These are phyloP conservation scores for Passer montanus DNA, from an alignment of 2,113 vertebrate genomes.

Conservation along the genomic window DNA sequence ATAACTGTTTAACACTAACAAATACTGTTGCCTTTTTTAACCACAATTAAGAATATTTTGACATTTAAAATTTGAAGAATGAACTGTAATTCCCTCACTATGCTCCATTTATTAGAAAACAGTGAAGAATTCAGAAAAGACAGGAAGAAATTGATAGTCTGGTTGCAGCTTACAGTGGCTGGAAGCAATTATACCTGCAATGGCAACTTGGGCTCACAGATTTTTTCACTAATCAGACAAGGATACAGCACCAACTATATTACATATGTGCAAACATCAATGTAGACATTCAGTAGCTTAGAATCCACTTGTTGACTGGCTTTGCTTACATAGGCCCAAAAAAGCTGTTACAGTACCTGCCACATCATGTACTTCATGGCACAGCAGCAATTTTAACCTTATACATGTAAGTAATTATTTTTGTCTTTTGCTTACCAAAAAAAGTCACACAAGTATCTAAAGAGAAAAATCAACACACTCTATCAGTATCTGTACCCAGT, in stretches of 20 bases:
- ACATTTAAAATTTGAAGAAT: not conserved
- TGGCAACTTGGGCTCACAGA: not conserved
- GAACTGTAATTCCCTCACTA: not conserved
- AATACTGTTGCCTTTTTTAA: not conserved
- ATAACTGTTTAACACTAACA: not conserved
- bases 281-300: not conserved
- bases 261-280: not conserved
- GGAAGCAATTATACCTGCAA: not conserved
- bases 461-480: not conserved
- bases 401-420: not conserved
- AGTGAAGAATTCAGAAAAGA: not conserved
- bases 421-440: not conserved
- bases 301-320: not conserved
- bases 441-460: not conserved
- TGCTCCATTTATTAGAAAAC: not conserved
- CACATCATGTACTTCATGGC: not conserved
- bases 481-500: not conserved
- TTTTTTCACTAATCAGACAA: not conserved
- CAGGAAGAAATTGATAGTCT: not conserved
- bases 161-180: not conserved
- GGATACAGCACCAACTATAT: not conserved
- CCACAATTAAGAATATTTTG: not conserved
- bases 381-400: not conserved
- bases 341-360: not conserved
- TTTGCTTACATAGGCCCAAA: not conserved